Evolutionary conservation across 2,797 vertebrate species (phyloP), one percentile per base, ranked within the genome.

Genomic region (Leptatherina wallacei): DNA sequence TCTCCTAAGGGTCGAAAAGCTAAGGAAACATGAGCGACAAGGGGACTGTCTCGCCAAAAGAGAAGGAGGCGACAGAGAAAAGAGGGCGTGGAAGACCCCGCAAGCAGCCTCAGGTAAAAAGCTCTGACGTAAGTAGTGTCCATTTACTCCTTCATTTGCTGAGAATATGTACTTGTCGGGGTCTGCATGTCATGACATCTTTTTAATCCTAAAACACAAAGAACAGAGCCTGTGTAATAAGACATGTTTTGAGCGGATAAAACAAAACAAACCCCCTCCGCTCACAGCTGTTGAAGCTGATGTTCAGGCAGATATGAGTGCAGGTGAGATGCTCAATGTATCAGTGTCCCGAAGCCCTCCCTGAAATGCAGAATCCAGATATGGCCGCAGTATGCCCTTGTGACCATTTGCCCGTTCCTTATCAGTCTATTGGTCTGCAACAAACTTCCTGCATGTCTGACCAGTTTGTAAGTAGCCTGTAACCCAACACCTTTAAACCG

Each of bases 11-110:
- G 82, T 77, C 85, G 63, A 85, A 71, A 83, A 84, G 77, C 85
- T 78, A 75, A 85, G 86, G 80, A 83, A 95, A 85, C 36, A 98
- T 99, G 97, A 99, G 97, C 20, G 97, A 98, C 78, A 98, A 98
- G 94, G 95, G 95, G 93, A 96, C 96, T 65, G 93, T 96, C 82
- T 94, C 96, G 76, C 90, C 95, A 85, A 97, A 98, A 86, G 97
- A 97, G 73, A 97, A 98, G 90, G 97, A 98, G 71, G 94, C 93
- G 16, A 85, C 96, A 1, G 96, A 96, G 92, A 98, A 98, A 88
- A 95, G 97, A 87, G 97, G 97, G 79, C 94, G 97, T 80, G 97
- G 97, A 40, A 92, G 97, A 92, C 97, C 97, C 27, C 95, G 96
- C 36, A 98, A 98, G 92, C 93, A 95, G 92, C 96, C 97, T 24